These are phyloP conservation scores for Paralichthys olivaceus DNA, from an alignment of 2,113 vertebrate genomes.

Conservation along the genomic window DNA sequence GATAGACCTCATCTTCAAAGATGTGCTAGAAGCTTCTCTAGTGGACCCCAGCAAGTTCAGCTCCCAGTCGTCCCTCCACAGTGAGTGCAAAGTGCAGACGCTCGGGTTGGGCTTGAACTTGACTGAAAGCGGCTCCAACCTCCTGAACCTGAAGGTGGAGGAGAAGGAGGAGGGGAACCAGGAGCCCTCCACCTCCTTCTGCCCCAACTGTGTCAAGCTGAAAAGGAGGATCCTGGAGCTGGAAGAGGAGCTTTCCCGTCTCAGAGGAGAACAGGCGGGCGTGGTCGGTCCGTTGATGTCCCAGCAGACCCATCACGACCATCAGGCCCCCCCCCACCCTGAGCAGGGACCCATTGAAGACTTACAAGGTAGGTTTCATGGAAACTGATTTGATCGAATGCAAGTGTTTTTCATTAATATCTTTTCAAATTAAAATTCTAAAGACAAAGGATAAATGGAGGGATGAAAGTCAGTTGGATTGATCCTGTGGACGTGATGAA, in stretches of 20 bases:
- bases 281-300: conserved; percentile 45
- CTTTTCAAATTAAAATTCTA: too few relatives aligned
- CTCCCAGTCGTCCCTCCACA: conserved; percentile 1
- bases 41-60: conserved; percentile 78
- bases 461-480: too few relatives aligned
- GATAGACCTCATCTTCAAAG: conserved; percentile 95
- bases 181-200: conserved; percentile 93
- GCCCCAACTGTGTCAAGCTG: conserved; percentile 93
- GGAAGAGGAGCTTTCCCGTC: conserved; percentile 90
- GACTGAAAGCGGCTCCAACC: conserved; percentile 34
- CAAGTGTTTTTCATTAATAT: too few relatives aligned
- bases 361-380: conserved; percentile 84
- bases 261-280: conserved; percentile 84
- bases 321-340: conserved; percentile 79
- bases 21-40: conserved; percentile 91
- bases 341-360: conserved; percentile 90
- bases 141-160: conserved; percentile 83
- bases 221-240: conserved; percentile 93
- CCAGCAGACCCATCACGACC: conserved; percentile 15
- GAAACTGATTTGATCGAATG: neutral
- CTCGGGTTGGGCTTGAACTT: conserved; percentile 61
- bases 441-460: too few relatives aligned
- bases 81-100: conserved; percentile 45
- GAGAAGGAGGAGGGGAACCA: conserved; percentile 83
- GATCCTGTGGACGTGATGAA: too few relatives aligned